Evolutionary conservation across 2,888 invertebrate genomes (phyloP).

Genomic region (Hydroisotoma schaefferi): DNA sequence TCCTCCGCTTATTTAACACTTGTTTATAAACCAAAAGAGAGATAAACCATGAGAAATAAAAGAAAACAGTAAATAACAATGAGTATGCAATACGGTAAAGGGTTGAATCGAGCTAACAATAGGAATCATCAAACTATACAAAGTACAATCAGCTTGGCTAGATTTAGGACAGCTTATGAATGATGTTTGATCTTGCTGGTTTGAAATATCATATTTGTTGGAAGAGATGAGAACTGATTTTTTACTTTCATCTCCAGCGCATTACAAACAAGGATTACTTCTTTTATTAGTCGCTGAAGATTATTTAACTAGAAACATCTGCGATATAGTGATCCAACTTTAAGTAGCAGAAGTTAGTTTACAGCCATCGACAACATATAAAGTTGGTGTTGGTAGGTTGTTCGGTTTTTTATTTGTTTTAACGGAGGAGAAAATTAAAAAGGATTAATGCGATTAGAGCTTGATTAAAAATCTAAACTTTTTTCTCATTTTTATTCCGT

Average conservation of each 20-base stretch:
- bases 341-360: too few species aligned
- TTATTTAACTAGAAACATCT: not conserved
- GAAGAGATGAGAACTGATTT: constrained; percentile 24
- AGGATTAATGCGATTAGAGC: constrained; percentile 12
- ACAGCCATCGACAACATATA: too few species aligned
- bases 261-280: too few species aligned
- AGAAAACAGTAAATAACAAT: too few species aligned
- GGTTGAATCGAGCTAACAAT: too few species aligned
- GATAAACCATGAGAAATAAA: too few species aligned
- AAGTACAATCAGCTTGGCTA: not conserved
- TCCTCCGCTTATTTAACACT: too few species aligned
- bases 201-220: constrained; percentile 20
- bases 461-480: not conserved
- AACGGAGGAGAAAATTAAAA: not conserved
- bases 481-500: not conserved
- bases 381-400: not conserved
- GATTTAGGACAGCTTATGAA: not conserved
- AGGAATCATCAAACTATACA: too few species aligned
- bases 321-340: not conserved
- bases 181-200: constrained; percentile 3
- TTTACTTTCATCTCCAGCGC: constrained; percentile 15
- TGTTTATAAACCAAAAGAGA: too few species aligned
- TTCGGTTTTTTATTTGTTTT: not conserved
- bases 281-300: too few species aligned
- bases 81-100: too few species aligned